phyloP scores from a whole-genome alignment of 2,113 vertebrate genomes.

The Bungarus multicinctus region DNA sequence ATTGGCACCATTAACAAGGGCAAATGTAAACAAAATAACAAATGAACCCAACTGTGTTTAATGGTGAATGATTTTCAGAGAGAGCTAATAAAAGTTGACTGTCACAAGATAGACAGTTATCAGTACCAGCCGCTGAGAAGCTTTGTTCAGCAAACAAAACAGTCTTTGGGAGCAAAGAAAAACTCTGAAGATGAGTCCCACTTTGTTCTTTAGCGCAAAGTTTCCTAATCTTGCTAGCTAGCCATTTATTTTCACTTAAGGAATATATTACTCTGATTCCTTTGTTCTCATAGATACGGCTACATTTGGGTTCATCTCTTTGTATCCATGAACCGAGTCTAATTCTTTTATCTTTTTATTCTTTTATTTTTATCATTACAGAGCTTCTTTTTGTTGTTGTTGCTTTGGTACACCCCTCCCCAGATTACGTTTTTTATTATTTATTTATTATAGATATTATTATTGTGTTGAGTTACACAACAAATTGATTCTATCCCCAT shows the following conservation, averaged over 20 bases:
- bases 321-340: constrained; percentile 47
- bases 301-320: constrained; percentile 54
- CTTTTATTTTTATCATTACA: constrained; percentile 14
- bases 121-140: constrained; percentile 50
- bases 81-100: constrained; percentile 68
- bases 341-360: constrained; percentile 54
- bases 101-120: constrained; percentile 57
- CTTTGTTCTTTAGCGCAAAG: constrained; percentile 46
- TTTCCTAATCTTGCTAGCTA: constrained; percentile 60
- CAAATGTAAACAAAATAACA: constrained; percentile 62
- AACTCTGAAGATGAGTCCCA: constrained; percentile 5
- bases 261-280: constrained; percentile 61
- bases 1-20: constrained; percentile 55
- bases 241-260: constrained; percentile 67
- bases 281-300: constrained; percentile 65
- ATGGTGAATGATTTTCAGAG: constrained; percentile 59
- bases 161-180: constrained; percentile 16
- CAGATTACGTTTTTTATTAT: constrained; percentile 28
- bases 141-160: constrained; percentile 59
- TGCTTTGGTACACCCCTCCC: not conserved
- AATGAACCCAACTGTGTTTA: constrained; percentile 54
- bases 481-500: not conserved
- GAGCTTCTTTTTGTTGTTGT: constrained; percentile 12
- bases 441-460: not conserved
- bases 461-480: not conserved